Conservation (phyloP, 1,140 invertebrate genomes). For the Zaprionus africanus region DNA sequence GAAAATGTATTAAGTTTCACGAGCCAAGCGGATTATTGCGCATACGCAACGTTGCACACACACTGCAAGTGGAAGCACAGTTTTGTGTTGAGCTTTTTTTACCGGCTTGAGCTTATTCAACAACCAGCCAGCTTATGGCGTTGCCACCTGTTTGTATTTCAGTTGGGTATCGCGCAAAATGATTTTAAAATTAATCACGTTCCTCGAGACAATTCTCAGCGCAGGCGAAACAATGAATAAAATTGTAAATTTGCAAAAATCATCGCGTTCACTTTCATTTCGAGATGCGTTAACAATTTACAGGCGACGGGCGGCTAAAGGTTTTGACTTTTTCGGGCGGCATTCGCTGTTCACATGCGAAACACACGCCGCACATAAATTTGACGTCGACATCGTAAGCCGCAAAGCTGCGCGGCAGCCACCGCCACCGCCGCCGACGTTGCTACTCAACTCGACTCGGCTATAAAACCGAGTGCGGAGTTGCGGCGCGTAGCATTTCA, state of each 20-base stretch:
- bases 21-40: neutral
- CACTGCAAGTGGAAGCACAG: neutral
- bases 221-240: conserved; percentile 44
- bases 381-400: conserved; percentile 42
- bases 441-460: conserved; percentile 11
- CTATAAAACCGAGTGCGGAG: conserved; percentile 69
- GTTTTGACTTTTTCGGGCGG: conserved; percentile 11
- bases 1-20: too few relatives aligned
- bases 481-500: conserved; percentile 74
- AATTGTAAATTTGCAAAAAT: conserved; percentile 43
- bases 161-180: conserved; percentile 45
- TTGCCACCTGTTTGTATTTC: conserved; percentile 49
- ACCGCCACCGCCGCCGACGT: neutral
- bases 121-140: conserved; percentile 1
- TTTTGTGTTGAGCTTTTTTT: neutral
- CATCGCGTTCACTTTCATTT: conserved; percentile 79
- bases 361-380: conserved; percentile 74
- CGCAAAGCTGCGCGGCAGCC: conserved; percentile 32
- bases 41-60: neutral
- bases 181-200: conserved; percentile 74
- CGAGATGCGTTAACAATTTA: conserved; percentile 67
- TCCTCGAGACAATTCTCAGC: conserved; percentile 62
- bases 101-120: conserved; percentile 1
- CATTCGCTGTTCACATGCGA: conserved; percentile 41
- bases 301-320: conserved; percentile 7